These are phyloP conservation scores for Oreotrochilus melanogaster DNA, from an alignment of 2,113 vertebrate genomes.

Conservation along the genomic window DNA sequence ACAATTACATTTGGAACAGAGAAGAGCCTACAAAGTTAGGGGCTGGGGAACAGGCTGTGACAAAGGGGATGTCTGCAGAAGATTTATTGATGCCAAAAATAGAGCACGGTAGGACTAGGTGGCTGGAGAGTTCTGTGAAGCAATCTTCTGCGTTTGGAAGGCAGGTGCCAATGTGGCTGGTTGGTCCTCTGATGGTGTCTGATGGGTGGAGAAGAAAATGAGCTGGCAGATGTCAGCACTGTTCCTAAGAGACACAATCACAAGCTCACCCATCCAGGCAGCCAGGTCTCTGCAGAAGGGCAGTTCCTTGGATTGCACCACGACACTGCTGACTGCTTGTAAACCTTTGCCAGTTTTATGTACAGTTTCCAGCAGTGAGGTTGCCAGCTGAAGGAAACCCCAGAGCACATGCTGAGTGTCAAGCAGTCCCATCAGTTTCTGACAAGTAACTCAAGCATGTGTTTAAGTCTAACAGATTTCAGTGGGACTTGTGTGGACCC, in stretches of 20 bases:
- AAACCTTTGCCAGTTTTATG: neutral
- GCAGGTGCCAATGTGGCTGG: neutral
- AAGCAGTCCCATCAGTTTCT: neutral
- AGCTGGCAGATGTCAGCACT: neutral
- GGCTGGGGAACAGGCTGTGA: constrained; percentile 44
- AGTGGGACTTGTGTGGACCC: neutral
- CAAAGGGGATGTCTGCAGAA: constrained; percentile 33
- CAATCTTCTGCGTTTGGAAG: neutral
- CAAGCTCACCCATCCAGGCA: fast-evolving
- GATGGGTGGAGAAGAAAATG: fast-evolving
- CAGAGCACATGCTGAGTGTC: fast-evolving
- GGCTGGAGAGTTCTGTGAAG: neutral
- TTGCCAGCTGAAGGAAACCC: neutral
- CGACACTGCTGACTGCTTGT: fast-evolving
- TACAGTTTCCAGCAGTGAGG: neutral
- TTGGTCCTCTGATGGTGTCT: fast-evolving
- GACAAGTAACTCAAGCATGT: neutral
- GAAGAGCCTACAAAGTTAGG: neutral
- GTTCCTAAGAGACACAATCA: fast-evolving
- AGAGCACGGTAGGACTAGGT: neutral
- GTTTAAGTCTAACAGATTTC: neutral
- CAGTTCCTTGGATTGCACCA: neutral
- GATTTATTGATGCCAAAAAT: constrained; percentile 53
- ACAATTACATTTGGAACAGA: constrained; percentile 61
- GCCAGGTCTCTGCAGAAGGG: neutral